Evolutionary conservation across 2,888 invertebrate species (phyloP).

Genomic region (Ophion ventricosus): DNA sequence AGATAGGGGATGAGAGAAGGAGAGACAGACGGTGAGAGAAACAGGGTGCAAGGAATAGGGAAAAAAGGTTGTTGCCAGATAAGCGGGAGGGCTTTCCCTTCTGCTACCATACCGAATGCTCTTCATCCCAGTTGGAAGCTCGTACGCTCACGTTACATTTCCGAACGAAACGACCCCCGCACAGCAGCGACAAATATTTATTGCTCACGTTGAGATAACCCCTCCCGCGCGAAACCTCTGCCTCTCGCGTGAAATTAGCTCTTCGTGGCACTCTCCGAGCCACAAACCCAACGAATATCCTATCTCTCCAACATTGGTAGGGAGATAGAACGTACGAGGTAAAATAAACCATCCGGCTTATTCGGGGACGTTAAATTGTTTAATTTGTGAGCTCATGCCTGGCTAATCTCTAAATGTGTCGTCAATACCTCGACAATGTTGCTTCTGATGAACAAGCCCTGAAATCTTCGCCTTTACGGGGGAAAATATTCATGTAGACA

Average conservation of each 20-base stretch:
- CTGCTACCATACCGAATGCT: constrained; percentile 40
- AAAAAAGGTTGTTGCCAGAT: constrained; percentile 72
- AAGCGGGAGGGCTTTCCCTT: constrained; percentile 64
- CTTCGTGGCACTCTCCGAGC: constrained; percentile 34
- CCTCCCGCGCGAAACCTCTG: constrained; percentile 66
- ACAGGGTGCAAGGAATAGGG: constrained; percentile 9
- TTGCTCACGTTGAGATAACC: constrained; percentile 73
- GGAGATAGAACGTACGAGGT: too few relatives aligned
- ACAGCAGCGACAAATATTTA: constrained; percentile 70
- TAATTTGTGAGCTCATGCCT: constrained; percentile 24
- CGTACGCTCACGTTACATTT: constrained; percentile 43
- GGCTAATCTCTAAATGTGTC: constrained; percentile 11
- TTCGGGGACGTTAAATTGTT: constrained; percentile 42
- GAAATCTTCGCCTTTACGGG: neutral
- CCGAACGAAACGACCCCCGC: constrained; percentile 28
- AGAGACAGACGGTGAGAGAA: constrained; percentile 22
- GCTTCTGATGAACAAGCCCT: neutral
- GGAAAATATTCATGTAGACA: too few relatives aligned
- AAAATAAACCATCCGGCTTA: constrained; percentile 65
- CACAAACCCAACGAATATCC: constrained; percentile 39
- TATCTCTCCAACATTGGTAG: constrained; percentile 29
- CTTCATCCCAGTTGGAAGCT: constrained; percentile 46
- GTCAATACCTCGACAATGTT: constrained; percentile 12
- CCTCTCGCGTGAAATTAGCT: constrained; percentile 64
- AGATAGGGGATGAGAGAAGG: constrained; percentile 20